Percentiles rank a stretch among this genome's conserved stretches.
Conservation (phyloP, 2,888 invertebrate genomes). For the Carabus problematicus region DNA sequence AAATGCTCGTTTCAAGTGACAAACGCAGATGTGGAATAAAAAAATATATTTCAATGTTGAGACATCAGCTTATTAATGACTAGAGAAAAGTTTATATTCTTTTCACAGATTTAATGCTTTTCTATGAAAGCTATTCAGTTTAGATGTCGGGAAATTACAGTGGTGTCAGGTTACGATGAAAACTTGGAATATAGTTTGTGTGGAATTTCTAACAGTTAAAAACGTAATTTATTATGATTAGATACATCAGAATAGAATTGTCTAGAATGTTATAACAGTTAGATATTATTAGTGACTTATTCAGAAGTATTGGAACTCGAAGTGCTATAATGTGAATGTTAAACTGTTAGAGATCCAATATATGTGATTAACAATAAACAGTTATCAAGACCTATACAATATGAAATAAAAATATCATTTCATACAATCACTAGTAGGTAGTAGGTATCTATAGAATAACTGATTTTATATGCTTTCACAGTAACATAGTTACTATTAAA, state of each 20-base stretch:
- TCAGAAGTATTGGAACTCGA: neutral
- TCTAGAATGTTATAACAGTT: neutral
- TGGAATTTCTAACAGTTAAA: conserved; percentile 17
- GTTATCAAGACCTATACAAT: neutral
- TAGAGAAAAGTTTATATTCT: conserved; percentile 36
- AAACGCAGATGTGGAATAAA: conserved; percentile 28
- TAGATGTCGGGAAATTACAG: conserved; percentile 15
- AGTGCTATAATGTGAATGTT: neutral
- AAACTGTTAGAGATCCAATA: too few relatives aligned
- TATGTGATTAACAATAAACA: too few relatives aligned
- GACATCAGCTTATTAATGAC: conserved; percentile 36
- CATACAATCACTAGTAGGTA: neutral
- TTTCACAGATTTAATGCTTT: conserved; percentile 30
- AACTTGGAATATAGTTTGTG: conserved; percentile 17
- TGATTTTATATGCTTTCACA: neutral
- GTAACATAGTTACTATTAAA: conserved; percentile 6
- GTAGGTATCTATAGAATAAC: neutral
- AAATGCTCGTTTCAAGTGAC: conserved; percentile 18
- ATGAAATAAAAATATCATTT: neutral
- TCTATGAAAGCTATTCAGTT: conserved; percentile 32
- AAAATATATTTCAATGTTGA: conserved; percentile 12
- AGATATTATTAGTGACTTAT: neutral
- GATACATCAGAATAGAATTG: neutral
- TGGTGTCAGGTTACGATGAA: conserved; percentile 24
- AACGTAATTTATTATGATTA: too few relatives aligned